Evolutionary conservation across 2,113 vertebrate genomes (phyloP).

Genomic region (Stegastes partitus): DNA sequence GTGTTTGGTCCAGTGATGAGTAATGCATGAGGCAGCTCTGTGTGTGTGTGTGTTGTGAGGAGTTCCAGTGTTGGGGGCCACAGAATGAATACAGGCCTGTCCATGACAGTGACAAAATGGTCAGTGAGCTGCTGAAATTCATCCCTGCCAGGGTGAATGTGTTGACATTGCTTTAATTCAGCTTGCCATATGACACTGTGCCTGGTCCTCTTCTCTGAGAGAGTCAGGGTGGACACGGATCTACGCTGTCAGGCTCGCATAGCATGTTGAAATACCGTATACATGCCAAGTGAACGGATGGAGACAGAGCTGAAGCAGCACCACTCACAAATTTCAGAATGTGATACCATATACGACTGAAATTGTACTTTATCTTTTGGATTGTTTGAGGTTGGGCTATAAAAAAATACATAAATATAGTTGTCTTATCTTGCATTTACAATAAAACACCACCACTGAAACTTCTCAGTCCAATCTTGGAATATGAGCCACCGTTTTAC

Average conservation of each 20-base stretch:
- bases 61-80: neutral
- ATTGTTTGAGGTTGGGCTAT: neutral
- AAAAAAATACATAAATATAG: neutral
- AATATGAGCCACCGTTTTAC: too few species aligned
- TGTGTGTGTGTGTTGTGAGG: neutral
- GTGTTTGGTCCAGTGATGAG: neutral
- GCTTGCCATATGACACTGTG: constrained; percentile 73
- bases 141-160: constrained; percentile 76
- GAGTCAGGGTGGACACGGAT: constrained; percentile 43
- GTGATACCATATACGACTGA: neutral
- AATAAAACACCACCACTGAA: neutral
- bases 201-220: constrained; percentile 35
- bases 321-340: neutral
- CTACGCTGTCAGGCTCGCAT: constrained; percentile 67
- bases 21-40: neutral
- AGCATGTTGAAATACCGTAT: constrained; percentile 70
- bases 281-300: constrained; percentile 39
- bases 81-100: constrained; percentile 22
- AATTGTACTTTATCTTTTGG: neutral
- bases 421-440: neutral
- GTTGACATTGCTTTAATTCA: constrained; percentile 84
- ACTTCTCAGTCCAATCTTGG: neutral
- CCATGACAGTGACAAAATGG: constrained; percentile 70
- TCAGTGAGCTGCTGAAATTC: constrained; percentile 77
- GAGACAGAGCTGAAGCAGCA: constrained; percentile 25